phyloP scores from a whole-genome alignment of 2,113 vertebrate species.

The Procavia capensis region DNA sequence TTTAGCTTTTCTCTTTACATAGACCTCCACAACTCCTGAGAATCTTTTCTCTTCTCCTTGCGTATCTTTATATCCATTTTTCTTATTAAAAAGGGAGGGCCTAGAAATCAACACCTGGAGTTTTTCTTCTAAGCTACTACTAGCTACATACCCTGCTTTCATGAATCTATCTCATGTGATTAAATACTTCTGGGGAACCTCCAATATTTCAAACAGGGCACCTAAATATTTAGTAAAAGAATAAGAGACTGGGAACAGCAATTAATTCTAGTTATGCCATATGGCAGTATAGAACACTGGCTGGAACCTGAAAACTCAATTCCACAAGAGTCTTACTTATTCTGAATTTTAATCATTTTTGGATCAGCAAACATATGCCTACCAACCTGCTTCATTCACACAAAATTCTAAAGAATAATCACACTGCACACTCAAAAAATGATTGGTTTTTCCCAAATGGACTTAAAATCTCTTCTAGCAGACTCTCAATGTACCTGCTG shows the following conservation, averaged over 20 bases:
- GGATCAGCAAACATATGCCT: slow-evolving; percentile 81
- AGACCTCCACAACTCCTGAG: background rate
- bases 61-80: background rate
- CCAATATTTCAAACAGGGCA: slow-evolving; percentile 65
- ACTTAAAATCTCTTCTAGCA: slow-evolving; percentile 52
- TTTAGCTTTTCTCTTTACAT: background rate
- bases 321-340: slow-evolving; percentile 75
- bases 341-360: slow-evolving; percentile 81
- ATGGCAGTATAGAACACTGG: slow-evolving; percentile 67
- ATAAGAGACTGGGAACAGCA: slow-evolving; percentile 59
- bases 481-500: slow-evolving; percentile 54
- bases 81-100: background rate
- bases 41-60: background rate
- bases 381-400: slow-evolving; percentile 74
- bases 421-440: slow-evolving; percentile 39
- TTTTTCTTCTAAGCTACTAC: slow-evolving; percentile 40
- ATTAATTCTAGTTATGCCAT: slow-evolving; percentile 77
- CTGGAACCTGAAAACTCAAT: slow-evolving; percentile 72
- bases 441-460: slow-evolving; percentile 70
- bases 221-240: slow-evolving; percentile 67
- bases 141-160: slow-evolving; percentile 32
- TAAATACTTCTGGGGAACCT: slow-evolving; percentile 59
- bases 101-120: background rate
- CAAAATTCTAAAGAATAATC: slow-evolving; percentile 75
- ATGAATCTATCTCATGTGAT: slow-evolving; percentile 29